Evolutionary conservation across 2,888 invertebrate genomes (phyloP), one percentile per base, ranked within the genome.

Genomic region (Andrena chrysosceles): DNA sequence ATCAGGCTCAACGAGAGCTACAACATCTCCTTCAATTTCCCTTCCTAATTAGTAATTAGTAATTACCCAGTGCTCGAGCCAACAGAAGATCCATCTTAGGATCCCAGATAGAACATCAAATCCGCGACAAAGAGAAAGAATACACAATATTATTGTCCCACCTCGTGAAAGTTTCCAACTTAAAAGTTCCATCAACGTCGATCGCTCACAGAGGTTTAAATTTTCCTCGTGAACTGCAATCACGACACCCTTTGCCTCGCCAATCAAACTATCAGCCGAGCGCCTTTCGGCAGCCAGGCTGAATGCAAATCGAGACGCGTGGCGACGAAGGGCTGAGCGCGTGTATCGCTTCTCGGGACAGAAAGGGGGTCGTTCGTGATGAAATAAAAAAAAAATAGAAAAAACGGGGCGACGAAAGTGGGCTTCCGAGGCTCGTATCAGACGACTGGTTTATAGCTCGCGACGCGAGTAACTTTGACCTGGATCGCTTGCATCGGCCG

Each of bases 381-480:
- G 5, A 16, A 16, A 67, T 42, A 73, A 79, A 89, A 89, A 87
- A 42, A 42, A 42, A 42, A 16, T 13, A 42, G 42, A 42, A 42
- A 42, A 42, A 42, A 13, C 42, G 5, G 90, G 90, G 85, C 85
- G 89, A 89, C 83, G 86, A 86, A 89, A 69, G 84, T 29, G 71
- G 72, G 60, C 56, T 52, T 62, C 52, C 31, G 56, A 69, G 77
- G 77, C 70, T 68, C 73, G 63, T 88, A 83, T 85, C 87, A 75
- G 81, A 49, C 81, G 82, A 83, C 63, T n/a, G 77, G 54, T 83
- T 79, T 81, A 77, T 75, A 77, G 81, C 89, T 85, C 77, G 59
- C 82, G 83, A 85, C 85, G 85, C 85, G 88, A 90, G 91, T 90
- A 92, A 91, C 91, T 92, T 91, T 93, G 93, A 93, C 93, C 93